Evolutionary conservation across 92 coral and sea anemone species (phyloP), one percentile per base, ranked within the genome.

Genomic region (Zoanthus gigantus): DNA sequence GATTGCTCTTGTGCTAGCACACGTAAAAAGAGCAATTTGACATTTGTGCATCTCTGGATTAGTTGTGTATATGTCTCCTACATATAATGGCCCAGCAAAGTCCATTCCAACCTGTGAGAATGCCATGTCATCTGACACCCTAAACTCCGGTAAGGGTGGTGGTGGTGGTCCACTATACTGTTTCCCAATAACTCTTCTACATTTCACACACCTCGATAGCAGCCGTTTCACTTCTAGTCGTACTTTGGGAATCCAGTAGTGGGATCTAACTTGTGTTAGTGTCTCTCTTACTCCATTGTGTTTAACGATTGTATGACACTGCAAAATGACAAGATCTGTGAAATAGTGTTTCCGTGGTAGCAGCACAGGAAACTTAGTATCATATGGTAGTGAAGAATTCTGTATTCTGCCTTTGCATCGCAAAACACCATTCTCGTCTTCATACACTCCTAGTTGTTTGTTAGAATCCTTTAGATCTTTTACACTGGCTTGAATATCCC

Each of bases 1-100:
- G n/a, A n/a, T n/a, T n/a, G n/a, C n/a, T n/a, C n/a, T n/a, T n/a
- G 86, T 78, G 31, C 90, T 79, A 1, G 81, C 79, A 61, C 88
- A 79, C 2, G 46, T 73, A 9, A 73, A 73, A 73, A 73, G 77
- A 10, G 77, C 77, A 44, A 73, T 44, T 11, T 73, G 57, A 3
- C 77, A 73, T 52, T 73, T 77, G 82, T 77, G 68, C 82, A 77
- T 77, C 10, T 77, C 82, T 52, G 82, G 46, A 54, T 13, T 18
- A 52, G 82, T 17, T 0, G 82, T 77, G 82, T 77, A 77, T 17
- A 77, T 77, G 32, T 78, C 37, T 52, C 30, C 56, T 5, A 32
- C 71, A 7, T 31, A 32, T 53, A 78, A 57, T 12, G 83, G 83
- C 47, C 71, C 71, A 10, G 83, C 83, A 31, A 78, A 78, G 31